Evolutionary conservation across 1,140 invertebrate species (phyloP).

Genomic region (Papilio aristodemus): DNA sequence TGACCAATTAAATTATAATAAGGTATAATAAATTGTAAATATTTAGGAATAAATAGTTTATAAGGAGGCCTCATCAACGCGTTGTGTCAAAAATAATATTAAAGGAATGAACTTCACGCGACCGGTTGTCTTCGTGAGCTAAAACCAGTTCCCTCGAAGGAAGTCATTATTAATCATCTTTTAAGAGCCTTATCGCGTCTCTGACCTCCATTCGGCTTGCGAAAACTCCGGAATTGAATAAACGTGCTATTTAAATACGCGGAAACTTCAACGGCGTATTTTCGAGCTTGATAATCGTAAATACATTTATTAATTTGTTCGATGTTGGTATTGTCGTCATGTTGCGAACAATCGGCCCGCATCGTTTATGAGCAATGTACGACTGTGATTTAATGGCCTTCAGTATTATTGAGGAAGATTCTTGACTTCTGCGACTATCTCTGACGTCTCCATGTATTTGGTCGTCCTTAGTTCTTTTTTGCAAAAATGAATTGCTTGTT

Average conservation of each 20-base stretch:
- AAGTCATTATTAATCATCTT: slow-evolving; percentile 63
- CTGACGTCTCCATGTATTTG: not conserved
- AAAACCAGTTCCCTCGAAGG: slow-evolving; percentile 50
- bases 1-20: too few relatives aligned
- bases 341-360: not conserved
- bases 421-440: not conserved
- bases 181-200: slow-evolving; percentile 48
- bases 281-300: slow-evolving; percentile 22
- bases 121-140: slow-evolving; percentile 19
- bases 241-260: slow-evolving; percentile 48
- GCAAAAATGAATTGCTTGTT: not conserved
- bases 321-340: slow-evolving; percentile 12
- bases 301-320: slow-evolving; percentile 26
- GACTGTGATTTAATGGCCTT: slow-evolving; percentile 16
- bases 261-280: slow-evolving; percentile 42
- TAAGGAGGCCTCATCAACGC: slow-evolving; percentile 30
- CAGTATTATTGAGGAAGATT: not conserved
- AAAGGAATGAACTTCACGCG: slow-evolving; percentile 12
- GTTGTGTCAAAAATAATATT: slow-evolving; percentile 24
- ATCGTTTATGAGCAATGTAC: slow-evolving; percentile 15
- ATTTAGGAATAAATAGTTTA: not conserved
- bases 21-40: too few relatives aligned
- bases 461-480: not conserved
- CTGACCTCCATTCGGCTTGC: slow-evolving; percentile 49
- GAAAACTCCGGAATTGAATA: slow-evolving; percentile 60